Conservation (phyloP, 2,113 vertebrate species). For the Callaeas wilsoni region DNA sequence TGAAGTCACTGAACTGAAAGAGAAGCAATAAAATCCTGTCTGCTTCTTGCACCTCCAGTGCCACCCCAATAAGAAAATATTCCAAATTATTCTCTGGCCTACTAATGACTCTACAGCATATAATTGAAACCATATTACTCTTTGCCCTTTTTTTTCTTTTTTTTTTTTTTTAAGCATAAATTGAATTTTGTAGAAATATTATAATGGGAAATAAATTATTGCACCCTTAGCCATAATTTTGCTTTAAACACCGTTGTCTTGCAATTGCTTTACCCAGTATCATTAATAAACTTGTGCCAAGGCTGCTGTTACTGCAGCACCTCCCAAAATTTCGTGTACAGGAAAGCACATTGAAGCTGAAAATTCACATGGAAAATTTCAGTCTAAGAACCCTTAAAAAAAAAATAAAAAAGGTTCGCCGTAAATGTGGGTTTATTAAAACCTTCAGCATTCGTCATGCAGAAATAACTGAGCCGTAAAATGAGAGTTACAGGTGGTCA, state of each 20-base stretch:
- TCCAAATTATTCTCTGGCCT: slow-evolving; percentile 70
- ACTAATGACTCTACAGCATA: slow-evolving; percentile 46
- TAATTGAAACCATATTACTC: slow-evolving; percentile 69
- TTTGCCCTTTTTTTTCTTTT: neutral
- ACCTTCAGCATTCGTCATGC: neutral
- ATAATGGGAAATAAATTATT: neutral
- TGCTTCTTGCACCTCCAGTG: neutral
- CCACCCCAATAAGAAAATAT: slow-evolving; percentile 51
- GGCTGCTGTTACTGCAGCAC: neutral
- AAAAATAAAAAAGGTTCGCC: neutral
- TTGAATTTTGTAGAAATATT: neutral
- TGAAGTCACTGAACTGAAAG: slow-evolving; percentile 21
- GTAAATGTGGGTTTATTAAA: neutral
- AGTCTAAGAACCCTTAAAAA: neutral
- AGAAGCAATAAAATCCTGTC: slow-evolving; percentile 50
- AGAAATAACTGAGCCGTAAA: neutral
- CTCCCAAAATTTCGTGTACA: neutral
- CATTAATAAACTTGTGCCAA: neutral
- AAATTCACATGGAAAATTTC: neutral
- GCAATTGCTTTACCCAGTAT: neutral
- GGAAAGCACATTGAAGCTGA: neutral
- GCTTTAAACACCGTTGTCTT: neutral
- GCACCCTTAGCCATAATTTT: neutral
- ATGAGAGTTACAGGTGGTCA: neutral
- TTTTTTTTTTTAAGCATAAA: neutral